These are phyloP conservation scores for Sinocyclocheilus maitianheensis DNA, from an alignment of 2,113 vertebrate species.

Conservation along the genomic window DNA sequence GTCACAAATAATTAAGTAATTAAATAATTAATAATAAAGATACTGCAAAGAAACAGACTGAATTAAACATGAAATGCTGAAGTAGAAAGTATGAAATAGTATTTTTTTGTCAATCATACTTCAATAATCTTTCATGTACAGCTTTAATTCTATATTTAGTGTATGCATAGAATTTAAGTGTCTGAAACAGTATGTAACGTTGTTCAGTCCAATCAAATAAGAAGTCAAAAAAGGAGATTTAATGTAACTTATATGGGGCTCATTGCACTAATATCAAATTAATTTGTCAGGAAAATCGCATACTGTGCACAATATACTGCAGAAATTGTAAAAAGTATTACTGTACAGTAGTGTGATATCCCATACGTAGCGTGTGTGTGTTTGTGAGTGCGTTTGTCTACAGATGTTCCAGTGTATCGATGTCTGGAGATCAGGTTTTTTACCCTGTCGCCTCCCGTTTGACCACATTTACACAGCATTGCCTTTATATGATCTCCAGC, in stretches of 20 bases:
- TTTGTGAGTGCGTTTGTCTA: not conserved
- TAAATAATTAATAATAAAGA: not conserved
- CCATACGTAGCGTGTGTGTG: not conserved
- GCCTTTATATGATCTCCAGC: not conserved
- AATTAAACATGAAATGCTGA: no score
- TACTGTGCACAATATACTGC: not conserved
- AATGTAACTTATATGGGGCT: not conserved
- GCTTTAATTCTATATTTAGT: no score
- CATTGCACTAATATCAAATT: not conserved
- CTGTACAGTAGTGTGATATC: not conserved
- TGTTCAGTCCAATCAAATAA: not conserved
- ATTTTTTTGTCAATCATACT: not conserved
- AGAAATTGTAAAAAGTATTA: not conserved
- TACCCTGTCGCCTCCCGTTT: not conserved
- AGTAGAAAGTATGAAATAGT: not conserved
- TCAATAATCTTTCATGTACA: no score
- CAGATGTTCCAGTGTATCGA: not conserved
- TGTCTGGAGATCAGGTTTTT: not conserved
- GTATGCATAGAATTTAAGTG: not conserved
- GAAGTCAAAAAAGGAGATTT: not conserved
- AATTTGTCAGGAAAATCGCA: not conserved
- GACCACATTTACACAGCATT: not conserved
- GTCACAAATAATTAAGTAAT: no score
- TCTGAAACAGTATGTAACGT: not conserved
- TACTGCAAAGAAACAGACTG: not conserved